Evolutionary conservation across 2,113 vertebrate species (phyloP).

Genomic region (Lates calcarifer): DNA sequence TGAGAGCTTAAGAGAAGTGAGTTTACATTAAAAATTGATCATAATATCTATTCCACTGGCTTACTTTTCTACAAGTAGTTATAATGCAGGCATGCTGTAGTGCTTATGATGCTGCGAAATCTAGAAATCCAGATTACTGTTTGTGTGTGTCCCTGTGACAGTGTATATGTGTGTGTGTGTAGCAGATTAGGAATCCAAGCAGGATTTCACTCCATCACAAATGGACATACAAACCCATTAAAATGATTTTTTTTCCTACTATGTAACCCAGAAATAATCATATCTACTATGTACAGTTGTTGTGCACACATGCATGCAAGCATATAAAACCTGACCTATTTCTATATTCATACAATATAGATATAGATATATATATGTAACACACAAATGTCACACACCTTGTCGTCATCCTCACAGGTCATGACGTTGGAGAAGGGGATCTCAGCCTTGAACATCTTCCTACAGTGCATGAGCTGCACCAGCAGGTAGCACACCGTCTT

Average conservation of each 20-base stretch:
- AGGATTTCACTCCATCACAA: conserved; percentile 58
- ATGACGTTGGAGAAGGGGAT: conserved; percentile 88
- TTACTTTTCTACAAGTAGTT: conserved; percentile 31
- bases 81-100: conserved; percentile 23
- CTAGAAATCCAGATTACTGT: conserved; percentile 63
- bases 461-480: conserved; percentile 98
- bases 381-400: conserved; percentile 83
- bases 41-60: conserved; percentile 39
- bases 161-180: conserved; percentile 20
- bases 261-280: conserved; percentile 6
- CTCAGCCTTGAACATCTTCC: conserved; percentile 99
- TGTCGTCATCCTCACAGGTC: conserved; percentile 97
- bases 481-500: conserved; percentile 98
- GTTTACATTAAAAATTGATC: neutral
- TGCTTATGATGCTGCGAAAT: conserved; percentile 31
- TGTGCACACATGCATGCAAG: neutral
- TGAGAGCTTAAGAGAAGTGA: neutral
- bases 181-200: conserved; percentile 59
- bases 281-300: neutral
- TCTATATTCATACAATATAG: neutral
- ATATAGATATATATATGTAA: too few relatives aligned
- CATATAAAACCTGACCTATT: neutral
- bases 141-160: conserved; percentile 24
- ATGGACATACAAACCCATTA: conserved; percentile 52
- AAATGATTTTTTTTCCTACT: conserved; percentile 46